These are phyloP conservation scores for Bradynema listronoti DNA, from an alignment of 1,140 invertebrate genomes.

Conservation along the genomic window DNA sequence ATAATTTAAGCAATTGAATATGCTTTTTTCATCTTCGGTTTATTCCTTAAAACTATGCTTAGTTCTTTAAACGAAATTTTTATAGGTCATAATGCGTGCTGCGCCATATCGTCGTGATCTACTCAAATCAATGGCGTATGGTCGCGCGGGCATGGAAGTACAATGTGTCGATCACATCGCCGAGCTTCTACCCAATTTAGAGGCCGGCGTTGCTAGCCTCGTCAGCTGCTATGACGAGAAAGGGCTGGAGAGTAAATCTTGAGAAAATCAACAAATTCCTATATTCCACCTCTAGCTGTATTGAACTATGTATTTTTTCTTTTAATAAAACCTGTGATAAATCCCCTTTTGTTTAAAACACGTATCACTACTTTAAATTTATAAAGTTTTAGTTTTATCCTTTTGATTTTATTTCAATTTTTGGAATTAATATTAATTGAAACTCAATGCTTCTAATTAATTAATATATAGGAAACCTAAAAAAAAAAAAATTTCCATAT, in stretches of 20 bases:
- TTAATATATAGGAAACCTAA: too few species aligned
- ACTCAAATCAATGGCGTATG: slow-evolving; percentile 40
- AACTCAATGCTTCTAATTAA: too few species aligned
- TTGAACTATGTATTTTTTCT: background rate
- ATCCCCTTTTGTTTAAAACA: background rate
- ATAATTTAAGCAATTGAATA: background rate
- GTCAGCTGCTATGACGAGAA: slow-evolving; percentile 36
- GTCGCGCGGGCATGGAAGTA: slow-evolving; percentile 38
- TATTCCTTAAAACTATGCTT: background rate
- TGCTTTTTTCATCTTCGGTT: background rate
- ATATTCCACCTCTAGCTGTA: background rate
- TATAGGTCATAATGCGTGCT: slow-evolving; percentile 37
- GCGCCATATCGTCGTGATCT: slow-evolving; percentile 38
- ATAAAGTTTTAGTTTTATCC: slow-evolving; percentile 2
- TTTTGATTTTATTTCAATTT: slow-evolving; percentile 31
- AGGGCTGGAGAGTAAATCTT: slow-evolving; percentile 22
- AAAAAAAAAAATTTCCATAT: too few species aligned
- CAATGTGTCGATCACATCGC: slow-evolving; percentile 35
- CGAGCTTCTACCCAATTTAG: slow-evolving; percentile 38
- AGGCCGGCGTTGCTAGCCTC: slow-evolving; percentile 30
- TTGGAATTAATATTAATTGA: too few species aligned
- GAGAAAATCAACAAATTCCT: background rate
- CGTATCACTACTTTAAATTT: background rate
- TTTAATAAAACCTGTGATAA: background rate
- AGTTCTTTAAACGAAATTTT: background rate